phyloP scores from a whole-genome alignment of 1,140 invertebrate species.

The Bombus ignitus region DNA sequence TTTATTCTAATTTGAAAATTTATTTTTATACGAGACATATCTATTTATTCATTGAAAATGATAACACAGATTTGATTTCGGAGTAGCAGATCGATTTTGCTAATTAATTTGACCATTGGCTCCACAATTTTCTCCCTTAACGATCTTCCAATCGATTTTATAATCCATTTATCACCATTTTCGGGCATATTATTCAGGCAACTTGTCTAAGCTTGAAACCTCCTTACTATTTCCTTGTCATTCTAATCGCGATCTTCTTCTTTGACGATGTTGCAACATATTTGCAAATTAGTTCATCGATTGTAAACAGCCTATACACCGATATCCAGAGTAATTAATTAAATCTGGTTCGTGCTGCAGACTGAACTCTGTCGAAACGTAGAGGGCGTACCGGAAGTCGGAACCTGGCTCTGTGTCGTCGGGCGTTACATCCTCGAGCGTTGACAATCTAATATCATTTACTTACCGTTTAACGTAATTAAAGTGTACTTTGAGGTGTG shows the following conservation, averaged over 20 bases:
- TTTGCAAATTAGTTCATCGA: neutral
- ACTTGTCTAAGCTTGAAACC: too few species aligned
- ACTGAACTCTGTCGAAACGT: neutral
- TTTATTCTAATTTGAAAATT: too few species aligned
- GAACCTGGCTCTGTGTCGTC: neutral
- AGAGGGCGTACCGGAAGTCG: neutral
- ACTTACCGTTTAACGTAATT: slow-evolving; percentile 70
- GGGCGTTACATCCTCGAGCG: slow-evolving; percentile 60
- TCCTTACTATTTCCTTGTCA: too few species aligned
- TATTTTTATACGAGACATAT: too few species aligned
- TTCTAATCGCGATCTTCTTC: neutral
- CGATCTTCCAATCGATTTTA: too few species aligned
- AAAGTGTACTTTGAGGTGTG: slow-evolving; percentile 69
- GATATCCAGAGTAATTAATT: slow-evolving; percentile 1
- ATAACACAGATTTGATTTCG: too few species aligned
- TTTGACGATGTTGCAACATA: neutral
- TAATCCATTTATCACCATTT: too few species aligned
- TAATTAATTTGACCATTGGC: too few species aligned
- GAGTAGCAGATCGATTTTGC: too few species aligned
- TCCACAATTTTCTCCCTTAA: too few species aligned
- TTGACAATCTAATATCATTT: slow-evolving; percentile 70
- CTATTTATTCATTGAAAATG: too few species aligned
- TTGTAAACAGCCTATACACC: neutral
- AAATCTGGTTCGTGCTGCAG: neutral
- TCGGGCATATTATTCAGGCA: too few species aligned